Base-by-base conservation (phyloP, 1,140 invertebrate species). In the Chionoecetes opilio region DNA sequence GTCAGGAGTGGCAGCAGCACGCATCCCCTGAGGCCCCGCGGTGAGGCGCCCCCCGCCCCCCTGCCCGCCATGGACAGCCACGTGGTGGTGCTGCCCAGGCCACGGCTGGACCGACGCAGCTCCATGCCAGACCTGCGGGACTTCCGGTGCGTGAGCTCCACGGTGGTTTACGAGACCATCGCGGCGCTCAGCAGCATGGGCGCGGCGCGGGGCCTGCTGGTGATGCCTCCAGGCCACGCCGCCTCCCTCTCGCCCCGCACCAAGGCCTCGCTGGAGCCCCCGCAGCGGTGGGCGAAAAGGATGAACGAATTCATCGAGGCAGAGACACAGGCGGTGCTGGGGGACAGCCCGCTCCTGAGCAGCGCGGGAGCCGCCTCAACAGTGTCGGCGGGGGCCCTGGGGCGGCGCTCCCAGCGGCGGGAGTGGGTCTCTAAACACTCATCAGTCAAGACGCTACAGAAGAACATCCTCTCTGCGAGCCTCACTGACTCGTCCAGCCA, bases 71-170 rank as follows among this genome's bases (percentile, higher is more conserved):
- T 82, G 21, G 95, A 96, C 32, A 93, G 91, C 41, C 92, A 95
- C 34, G 85, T 96, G 17, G 90, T 96, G 90, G 91, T 96, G 21
- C 75, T 96, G 82, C 93, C 94, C 9, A 41, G 93, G 17, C 95
- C 95, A 17, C 88, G 85, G 38, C 89, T 96, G 31, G 94, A 96
- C n/a, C 95, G 95, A 0, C 87, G 95, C 75, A 94, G 95, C 35
- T 96, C 95, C 38, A 96, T 96, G 95, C 95, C 95, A n/a, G 95
- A 96, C 31, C 87, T 96, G 11, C 34, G 94, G 29, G 95, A 96
- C 82, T 96, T 95, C 53, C 88, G 94, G 2, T 96, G 91, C 38
- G 94, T 96, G 11, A 96, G 94, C 86, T 96, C 95, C 17, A 89
- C 95, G 29, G 94, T 96, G 29, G 94, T 96, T 2, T 96, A 96